These are phyloP conservation scores for Macrosiphum euphorbiae DNA, from an alignment of 2,888 invertebrate species.

Conservation along the genomic window DNA sequence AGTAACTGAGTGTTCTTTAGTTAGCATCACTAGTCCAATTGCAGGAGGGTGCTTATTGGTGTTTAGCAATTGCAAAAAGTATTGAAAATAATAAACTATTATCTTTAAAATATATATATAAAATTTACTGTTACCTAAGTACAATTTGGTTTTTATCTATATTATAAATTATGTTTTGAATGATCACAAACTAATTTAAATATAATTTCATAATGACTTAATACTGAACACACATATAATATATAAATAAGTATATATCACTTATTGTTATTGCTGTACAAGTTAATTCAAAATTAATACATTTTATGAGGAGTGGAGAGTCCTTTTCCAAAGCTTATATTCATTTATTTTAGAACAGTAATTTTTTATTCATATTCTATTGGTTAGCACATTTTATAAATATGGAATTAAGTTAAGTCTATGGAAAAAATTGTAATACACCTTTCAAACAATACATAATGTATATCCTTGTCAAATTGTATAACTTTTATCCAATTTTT, in stretches of 20 bases:
- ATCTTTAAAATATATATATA: background rate
- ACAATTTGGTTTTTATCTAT: background rate
- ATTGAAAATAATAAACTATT: background rate
- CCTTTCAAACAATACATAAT: background rate
- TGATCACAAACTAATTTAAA: background rate
- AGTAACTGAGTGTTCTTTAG: background rate
- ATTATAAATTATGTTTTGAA: background rate
- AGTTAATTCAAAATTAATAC: background rate
- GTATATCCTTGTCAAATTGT: background rate
- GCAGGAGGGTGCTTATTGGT: background rate
- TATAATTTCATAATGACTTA: background rate
- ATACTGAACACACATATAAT: background rate
- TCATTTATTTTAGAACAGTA: background rate
- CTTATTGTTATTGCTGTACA: background rate
- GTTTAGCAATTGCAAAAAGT: background rate
- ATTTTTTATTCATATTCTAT: background rate
- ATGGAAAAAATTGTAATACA: background rate
- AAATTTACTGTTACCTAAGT: background rate
- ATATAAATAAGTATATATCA: background rate
- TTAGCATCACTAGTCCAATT: background rate
- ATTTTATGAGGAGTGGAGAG: background rate
- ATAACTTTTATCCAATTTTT: background rate
- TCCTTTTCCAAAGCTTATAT: background rate
- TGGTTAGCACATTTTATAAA: background rate
- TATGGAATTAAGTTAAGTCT: background rate